Percentiles rank a stretch among this genome's conserved stretches.
Conservation (phyloP, 2,113 vertebrate species). For the Vicugna pacos region DNA sequence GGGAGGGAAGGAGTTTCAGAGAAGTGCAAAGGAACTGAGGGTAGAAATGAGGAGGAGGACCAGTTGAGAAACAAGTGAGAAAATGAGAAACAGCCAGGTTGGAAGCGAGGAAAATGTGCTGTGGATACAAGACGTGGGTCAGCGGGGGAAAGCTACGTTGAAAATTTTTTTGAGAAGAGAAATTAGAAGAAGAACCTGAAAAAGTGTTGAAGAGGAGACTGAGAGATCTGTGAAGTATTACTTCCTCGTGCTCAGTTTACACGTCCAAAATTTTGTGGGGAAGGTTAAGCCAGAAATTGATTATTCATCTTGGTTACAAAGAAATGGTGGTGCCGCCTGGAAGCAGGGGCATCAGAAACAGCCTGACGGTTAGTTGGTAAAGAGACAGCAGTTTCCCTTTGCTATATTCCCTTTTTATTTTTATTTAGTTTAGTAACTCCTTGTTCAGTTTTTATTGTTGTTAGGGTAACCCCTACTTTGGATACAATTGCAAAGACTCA, state of each 20-base stretch:
- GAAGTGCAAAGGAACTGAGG: not conserved
- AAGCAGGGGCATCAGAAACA: not conserved
- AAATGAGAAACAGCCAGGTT: not conserved
- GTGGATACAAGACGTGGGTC: not conserved
- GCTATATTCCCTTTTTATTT: not conserved
- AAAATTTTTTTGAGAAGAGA: not conserved
- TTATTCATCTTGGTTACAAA: not conserved
- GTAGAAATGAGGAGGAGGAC: not conserved
- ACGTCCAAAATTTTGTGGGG: not conserved
- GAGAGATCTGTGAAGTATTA: slow-evolving; percentile 16
- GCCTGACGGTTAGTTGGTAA: not conserved
- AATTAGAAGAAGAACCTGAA: not conserved
- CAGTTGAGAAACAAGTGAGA: not conserved
- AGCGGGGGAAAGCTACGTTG: not conserved
- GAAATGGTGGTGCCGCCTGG: not conserved
- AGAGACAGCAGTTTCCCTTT: not conserved
- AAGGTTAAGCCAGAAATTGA: not conserved
- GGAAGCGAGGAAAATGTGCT: not conserved
- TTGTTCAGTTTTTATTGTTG: not conserved
- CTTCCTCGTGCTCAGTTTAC: not conserved
- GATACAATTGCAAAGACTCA: not conserved
- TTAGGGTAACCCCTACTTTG: not conserved
- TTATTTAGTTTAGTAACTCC: not conserved
- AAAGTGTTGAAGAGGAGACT: not conserved
- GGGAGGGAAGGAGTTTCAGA: not conserved